phyloP scores from a whole-genome alignment of 2,888 invertebrate species.

The Cyrtodaria siliqua region DNA sequence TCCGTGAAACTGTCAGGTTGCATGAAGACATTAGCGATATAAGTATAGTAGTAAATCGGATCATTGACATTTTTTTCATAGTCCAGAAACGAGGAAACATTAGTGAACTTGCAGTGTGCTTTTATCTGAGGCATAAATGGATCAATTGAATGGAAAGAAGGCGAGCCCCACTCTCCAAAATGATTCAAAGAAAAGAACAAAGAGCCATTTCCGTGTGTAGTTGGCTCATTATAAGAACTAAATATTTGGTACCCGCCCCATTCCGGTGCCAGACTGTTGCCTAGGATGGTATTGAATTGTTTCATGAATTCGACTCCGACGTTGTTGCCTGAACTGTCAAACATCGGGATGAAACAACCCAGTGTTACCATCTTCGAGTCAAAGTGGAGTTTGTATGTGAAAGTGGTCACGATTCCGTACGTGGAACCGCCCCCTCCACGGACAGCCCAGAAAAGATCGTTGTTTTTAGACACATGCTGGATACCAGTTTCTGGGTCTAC shows the following conservation, averaged over 20 bases:
- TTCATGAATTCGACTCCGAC: conserved; percentile 25
- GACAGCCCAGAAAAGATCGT: conserved; percentile 68
- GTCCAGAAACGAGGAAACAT: conserved; percentile 53
- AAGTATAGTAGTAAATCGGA: conserved; percentile 20
- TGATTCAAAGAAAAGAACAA: conserved; percentile 41
- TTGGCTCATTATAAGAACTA: conserved; percentile 1
- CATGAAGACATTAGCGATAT: conserved; percentile 49
- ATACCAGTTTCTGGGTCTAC: conserved; percentile 23
- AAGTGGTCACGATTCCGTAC: conserved; percentile 57
- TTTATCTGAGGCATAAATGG: conserved; percentile 11
- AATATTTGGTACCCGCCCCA: conserved; percentile 58
- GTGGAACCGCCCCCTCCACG: conserved; percentile 69
- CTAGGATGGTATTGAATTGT: conserved; percentile 25
- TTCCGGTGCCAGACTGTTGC: conserved; percentile 43
- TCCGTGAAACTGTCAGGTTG: conserved; percentile 47
- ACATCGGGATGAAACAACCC: conserved; percentile 28
- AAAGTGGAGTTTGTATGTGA: conserved; percentile 55
- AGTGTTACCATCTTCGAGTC: conserved; percentile 43
- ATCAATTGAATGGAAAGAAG: conserved; percentile 40
- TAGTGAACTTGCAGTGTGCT: conserved; percentile 23
- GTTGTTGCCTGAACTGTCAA: conserved; percentile 1
- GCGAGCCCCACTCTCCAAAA: conserved; percentile 45
- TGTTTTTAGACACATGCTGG: conserved; percentile 16
- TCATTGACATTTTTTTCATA: conserved; percentile 46
- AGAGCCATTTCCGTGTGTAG: conserved; percentile 5